Evolutionary conservation across 1,140 invertebrate species (phyloP), one percentile per base, ranked within the genome.

Genomic region (Tetraneura akinire): DNA sequence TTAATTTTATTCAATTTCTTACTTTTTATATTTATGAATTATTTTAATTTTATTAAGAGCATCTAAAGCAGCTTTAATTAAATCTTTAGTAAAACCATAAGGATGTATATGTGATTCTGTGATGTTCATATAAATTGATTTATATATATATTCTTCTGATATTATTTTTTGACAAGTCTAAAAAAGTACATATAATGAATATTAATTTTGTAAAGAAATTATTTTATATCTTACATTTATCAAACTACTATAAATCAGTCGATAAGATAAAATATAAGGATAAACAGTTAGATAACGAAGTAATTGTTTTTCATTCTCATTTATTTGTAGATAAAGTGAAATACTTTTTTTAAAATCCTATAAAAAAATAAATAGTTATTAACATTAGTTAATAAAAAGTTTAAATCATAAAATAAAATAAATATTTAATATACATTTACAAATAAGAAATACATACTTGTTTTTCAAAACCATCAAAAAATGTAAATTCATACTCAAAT

Each of bases 401-500:
- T 37, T 37, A 4, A 37, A 4, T 37, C 32, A 37, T 37, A 37
- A 37, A 4, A 37, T 37, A 37, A 37, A 37, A 3, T 4, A 37
- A 8, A 8, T 37, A 37, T 37, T 37, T 37, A 37, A 37, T 37
- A 37, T 37, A 4, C 32, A 4, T 4, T 3, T 37, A n/a, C 18
- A n/a, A 37, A 37, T 37, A 37, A 37, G 8, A 37, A 37, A 37
- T 37, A 37, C 32, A 60, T 18, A 78, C 73, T 78, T 60, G 23
- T 42, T 42, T 78, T 18, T 78, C 55, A 42, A 13, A 42, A 11
- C 32, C 37, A 23, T 60, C 14, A 42, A 60, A 57, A 60, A 78
- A 60, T 78, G 37, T 55, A 60, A 78, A 78, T 45, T 78, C 73
- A 60, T 26, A 78, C 37, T 60, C 53, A 47, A 78, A 78, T 60